These are phyloP conservation scores for Tipula vernalis DNA, from an alignment of 2,888 invertebrate species.

Conservation along the genomic window DNA sequence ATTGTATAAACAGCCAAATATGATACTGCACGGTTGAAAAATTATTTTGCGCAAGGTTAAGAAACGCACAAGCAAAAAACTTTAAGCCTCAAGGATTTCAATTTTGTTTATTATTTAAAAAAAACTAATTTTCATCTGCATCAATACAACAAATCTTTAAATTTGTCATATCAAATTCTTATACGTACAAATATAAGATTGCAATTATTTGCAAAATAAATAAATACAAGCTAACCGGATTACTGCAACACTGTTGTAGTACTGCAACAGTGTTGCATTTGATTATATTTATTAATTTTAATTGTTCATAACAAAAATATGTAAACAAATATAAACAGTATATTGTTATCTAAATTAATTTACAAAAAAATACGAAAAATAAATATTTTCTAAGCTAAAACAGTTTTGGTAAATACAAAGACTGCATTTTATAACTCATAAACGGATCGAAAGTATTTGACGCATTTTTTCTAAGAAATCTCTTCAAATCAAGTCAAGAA, in stretches of 20 bases:
- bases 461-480: no score
- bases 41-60: background rate
- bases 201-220: background rate
- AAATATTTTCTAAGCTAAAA: background rate
- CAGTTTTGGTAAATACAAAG: background rate
- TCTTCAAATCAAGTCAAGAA: no score
- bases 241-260: background rate
- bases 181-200: background rate
- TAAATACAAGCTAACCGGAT: background rate
- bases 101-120: background rate
- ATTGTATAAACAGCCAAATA: background rate
- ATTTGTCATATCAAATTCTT: background rate
- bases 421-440: no score
- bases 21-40: background rate
- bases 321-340: background rate
- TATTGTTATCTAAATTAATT: background rate
- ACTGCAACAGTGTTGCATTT: background rate
- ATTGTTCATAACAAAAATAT: background rate
- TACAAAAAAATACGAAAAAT: background rate
- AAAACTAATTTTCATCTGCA: background rate
- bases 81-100: background rate
- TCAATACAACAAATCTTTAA: background rate
- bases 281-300: background rate
- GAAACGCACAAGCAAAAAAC: background rate
- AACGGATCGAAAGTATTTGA: no score